These are phyloP conservation scores for Troides aeacus DNA, from an alignment of 2,888 invertebrate species.

Conservation along the genomic window DNA sequence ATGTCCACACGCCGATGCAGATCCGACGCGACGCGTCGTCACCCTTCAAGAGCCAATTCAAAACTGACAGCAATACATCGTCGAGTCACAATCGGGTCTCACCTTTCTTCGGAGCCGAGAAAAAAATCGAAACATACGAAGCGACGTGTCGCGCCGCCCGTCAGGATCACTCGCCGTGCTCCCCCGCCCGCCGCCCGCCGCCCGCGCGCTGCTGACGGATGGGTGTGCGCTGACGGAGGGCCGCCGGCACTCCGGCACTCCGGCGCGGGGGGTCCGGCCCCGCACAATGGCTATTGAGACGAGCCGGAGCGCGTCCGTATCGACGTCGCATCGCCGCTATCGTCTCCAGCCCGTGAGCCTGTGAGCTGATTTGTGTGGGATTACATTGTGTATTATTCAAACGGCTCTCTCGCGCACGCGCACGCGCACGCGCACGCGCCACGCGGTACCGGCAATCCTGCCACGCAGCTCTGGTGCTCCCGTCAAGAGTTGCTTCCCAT, in stretches of 20 bases:
- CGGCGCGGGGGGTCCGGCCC: conserved; percentile 40
- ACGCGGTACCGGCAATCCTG: conserved; percentile 32
- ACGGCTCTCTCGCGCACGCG: conserved; percentile 47
- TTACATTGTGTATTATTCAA: conserved; percentile 68
- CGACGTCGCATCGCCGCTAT: conserved; percentile 65
- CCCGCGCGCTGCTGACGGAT: conserved; percentile 68
- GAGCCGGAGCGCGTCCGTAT: conserved; percentile 59
- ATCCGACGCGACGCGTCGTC: conserved; percentile 67
- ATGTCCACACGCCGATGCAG: conserved; percentile 67
- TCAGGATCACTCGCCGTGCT: conserved; percentile 63
- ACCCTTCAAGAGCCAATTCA: conserved; percentile 68
- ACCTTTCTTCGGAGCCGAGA: conserved; percentile 51
- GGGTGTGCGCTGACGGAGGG: conserved; percentile 51
- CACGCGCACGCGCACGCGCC: conserved; percentile 35
- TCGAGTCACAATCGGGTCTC: conserved; percentile 61
- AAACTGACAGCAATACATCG: conserved; percentile 67
- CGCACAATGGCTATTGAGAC: conserved; percentile 75
- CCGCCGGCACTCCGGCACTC: conserved; percentile 52
- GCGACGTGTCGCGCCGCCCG: conserved; percentile 29
- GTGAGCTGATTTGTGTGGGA: conserved; percentile 65
- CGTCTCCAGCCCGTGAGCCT: conserved; percentile 59
- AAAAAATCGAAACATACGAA: conserved; percentile 56
- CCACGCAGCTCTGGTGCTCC: conserved; percentile 22
- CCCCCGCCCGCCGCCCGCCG: conserved; percentile 46
- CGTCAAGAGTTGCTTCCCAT: no score